Base-by-base conservation (phyloP, 2,797 vertebrate species). In the Avahi laniger region DNA sequence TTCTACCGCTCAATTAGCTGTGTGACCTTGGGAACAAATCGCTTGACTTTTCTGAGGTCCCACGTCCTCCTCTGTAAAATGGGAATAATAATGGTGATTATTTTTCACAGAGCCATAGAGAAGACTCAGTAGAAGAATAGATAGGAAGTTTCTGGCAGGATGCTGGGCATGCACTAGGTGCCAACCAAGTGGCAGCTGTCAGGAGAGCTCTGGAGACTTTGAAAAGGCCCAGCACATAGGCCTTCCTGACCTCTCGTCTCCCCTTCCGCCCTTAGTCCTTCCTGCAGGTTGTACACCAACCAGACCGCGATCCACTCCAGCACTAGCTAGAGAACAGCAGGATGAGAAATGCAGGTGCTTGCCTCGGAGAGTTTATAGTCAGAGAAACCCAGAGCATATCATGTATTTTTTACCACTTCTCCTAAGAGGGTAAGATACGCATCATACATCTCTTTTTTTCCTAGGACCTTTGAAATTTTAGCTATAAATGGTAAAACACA, bases 401-500 rank as follows among this genome's bases (percentile, higher is more conserved):
- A 4, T 24, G 24, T 26, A 35, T 76, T 82, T 95, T 91, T 78
- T 35, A 87, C 35, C 80, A 46, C 43, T 82, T 92, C 46, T 54
- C 72, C 48, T n/a, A 63, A 93, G 67, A 65, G 54, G 57, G 33
- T 87, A 38, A 91, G 85, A 86, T 79, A 59, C 1, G 17, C 22
- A 75, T 88, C 46, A 18, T 67, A 24, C 24, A 48, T 79, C 57
- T 46, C 83, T 88, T 70, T 75, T 82, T 33, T 57, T 57, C 54
- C 2, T n/a, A 76, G 80, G 78, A 90, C 83, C 83, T 97, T 97
- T 93, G 76, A 95, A 89, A 87, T 93, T 88, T 97, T 96, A 76
- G 41, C 94, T 91, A 50, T 81, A 93, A 93, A 88, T 93, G 79
- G 92, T 82, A 97, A 96, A 97, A 93, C 84, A 97, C 95, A 80